Conservation (phyloP, 2,113 vertebrate genomes). For the Lagopus leucura region DNA sequence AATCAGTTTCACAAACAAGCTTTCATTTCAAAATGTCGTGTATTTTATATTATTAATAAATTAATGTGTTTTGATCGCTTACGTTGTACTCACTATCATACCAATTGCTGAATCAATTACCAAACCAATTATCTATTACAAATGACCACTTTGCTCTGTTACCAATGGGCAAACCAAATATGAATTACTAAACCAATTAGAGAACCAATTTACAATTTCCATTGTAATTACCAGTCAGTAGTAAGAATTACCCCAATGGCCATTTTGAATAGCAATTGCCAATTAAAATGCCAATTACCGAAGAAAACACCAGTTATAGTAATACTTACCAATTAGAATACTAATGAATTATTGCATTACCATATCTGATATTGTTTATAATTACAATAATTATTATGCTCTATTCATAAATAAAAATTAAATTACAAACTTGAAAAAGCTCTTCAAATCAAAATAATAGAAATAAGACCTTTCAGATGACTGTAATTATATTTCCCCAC, state of each 20-base stretch:
- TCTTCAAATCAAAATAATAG: background rate
- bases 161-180: constrained; percentile 52
- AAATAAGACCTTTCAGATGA: background rate
- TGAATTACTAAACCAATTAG: constrained; percentile 65
- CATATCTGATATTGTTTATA: constrained; percentile 62
- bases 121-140: constrained; percentile 58
- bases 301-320: constrained; percentile 58
- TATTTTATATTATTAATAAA: background rate
- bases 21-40: background rate
- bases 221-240: constrained; percentile 54
- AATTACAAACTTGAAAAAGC: background rate
- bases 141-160: constrained; percentile 34
- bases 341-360: constrained; percentile 58
- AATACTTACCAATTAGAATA: constrained; percentile 57
- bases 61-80: background rate
- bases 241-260: constrained; percentile 52
- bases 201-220: constrained; percentile 63
- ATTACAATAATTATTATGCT: constrained; percentile 48
- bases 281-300: constrained; percentile 68
- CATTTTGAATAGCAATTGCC: constrained; percentile 58
- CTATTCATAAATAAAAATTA: constrained; percentile 41
- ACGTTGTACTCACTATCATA: background rate
- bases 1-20: background rate
- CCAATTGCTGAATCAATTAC: constrained; percentile 52
- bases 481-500: background rate